A percentile compares a stretch with the other conserved stretches of the same genome.
Conservation (phyloP, 1,140 invertebrate genomes). For the Phortica variegata region DNA sequence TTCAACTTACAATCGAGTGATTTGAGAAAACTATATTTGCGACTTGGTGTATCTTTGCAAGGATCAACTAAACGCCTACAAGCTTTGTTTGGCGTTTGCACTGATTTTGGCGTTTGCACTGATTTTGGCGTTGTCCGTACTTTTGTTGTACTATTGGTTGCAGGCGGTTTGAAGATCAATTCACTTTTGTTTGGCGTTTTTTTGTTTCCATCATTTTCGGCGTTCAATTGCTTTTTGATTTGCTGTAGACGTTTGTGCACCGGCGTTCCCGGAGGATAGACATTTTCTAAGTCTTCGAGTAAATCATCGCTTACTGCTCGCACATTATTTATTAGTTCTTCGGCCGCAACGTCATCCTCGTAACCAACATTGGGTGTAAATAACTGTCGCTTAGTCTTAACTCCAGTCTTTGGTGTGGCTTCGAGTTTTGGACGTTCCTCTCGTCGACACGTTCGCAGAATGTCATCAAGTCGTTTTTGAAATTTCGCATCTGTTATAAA, state of each 20-base stretch:
- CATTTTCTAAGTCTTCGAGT: slow-evolving; percentile 25
- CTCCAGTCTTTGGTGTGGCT: slow-evolving; percentile 1
- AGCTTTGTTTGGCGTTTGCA: neutral
- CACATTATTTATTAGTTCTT: slow-evolving; percentile 17
- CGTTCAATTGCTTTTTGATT: slow-evolving; percentile 21
- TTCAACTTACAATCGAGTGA: slow-evolving; percentile 34
- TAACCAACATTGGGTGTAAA: slow-evolving; percentile 39
- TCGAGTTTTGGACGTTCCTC: slow-evolving; percentile 12
- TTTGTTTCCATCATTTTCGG: too few relatives aligned
- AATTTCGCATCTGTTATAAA: slow-evolving; percentile 10
- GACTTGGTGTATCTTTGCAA: neutral
- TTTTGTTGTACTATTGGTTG: slow-evolving; percentile 12
- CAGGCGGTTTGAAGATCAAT: neutral
- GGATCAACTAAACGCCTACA: neutral
- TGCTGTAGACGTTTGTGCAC: slow-evolving; percentile 31
- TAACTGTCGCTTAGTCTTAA: slow-evolving; percentile 27
- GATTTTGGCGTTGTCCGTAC: slow-evolving; percentile 5
- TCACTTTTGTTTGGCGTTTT: neutral
- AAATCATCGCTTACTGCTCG: slow-evolving; percentile 21
- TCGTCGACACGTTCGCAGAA: slow-evolving; percentile 31
- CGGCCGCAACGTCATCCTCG: slow-evolving; percentile 20
- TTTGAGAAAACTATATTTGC: slow-evolving; percentile 45
- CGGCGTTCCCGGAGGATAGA: slow-evolving; percentile 25
- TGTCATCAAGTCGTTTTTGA: slow-evolving; percentile 29
- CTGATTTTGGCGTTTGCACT: slow-evolving; percentile 5